Percentiles rank a stretch among this genome's conserved stretches.
Evolutionary conservation across 30 jellyfish, hydroid and myxozoan species (phyloP).

Genomic region (Cassiopea andromeda): DNA sequence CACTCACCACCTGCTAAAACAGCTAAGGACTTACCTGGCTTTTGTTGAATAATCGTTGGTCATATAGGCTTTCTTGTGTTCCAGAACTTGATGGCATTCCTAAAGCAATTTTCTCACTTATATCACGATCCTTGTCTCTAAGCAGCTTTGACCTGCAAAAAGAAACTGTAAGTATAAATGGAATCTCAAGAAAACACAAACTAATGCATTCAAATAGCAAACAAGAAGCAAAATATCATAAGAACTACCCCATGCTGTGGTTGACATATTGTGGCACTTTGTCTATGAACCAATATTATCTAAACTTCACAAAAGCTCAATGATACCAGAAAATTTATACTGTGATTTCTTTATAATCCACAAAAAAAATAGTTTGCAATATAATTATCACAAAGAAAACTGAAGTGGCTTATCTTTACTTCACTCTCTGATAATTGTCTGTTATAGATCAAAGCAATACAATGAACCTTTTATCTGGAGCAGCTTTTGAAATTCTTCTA

Average conservation of each 20-base stretch:
- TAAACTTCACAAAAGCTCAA: no score
- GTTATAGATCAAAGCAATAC: neutral
- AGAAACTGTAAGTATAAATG: neutral
- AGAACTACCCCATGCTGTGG: no score
- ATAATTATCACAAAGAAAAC: no score
- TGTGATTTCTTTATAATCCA: no score
- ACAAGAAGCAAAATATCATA: neutral
- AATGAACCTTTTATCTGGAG: conserved; percentile 96
- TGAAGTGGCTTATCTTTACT: no score
- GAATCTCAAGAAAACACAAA: no score
- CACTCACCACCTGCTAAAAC: no score
- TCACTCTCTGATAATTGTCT: neutral
- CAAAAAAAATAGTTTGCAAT: no score
- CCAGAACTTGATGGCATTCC: conserved; percentile 97
- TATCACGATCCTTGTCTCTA: conserved; percentile 98
- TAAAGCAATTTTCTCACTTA: conserved; percentile 99
- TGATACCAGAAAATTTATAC: no score
- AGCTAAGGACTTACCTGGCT: conserved; percentile 65
- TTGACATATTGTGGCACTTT: no score
- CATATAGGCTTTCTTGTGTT: conserved; percentile 99
- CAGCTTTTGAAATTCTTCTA: conserved; percentile 92
- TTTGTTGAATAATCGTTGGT: conserved; percentile 94
- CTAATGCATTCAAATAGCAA: neutral
- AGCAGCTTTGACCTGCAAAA: conserved; percentile 80
- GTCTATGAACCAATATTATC: no score